phyloP scores from a whole-genome alignment of 1,140 invertebrate species.

The Drosophila carrolli region DNA sequence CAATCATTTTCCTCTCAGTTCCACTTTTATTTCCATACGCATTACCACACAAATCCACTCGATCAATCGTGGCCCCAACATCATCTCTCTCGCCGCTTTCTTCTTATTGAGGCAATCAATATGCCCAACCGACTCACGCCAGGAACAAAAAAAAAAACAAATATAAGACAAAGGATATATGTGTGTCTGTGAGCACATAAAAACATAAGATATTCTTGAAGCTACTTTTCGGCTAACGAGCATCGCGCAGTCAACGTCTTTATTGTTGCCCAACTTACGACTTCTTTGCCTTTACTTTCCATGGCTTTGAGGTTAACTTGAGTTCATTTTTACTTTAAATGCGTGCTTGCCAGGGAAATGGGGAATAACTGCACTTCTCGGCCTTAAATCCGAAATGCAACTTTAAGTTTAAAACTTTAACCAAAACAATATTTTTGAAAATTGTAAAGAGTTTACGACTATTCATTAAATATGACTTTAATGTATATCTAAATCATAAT shows the following conservation, averaged over 20 bases:
- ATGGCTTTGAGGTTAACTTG: background rate
- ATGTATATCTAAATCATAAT: background rate
- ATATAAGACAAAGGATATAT: constrained; percentile 44
- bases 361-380: background rate
- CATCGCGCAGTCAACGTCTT: constrained; percentile 68
- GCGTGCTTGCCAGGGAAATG: background rate
- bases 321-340: background rate
- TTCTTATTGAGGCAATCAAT: constrained; percentile 54
- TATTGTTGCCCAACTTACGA: constrained; percentile 63
- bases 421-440: background rate
- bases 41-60: constrained; percentile 54
- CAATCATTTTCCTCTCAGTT: constrained; percentile 44
- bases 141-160: constrained; percentile 15
- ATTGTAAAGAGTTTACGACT: background rate
- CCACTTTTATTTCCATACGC: constrained; percentile 32
- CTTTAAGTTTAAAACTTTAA: constrained; percentile 15
- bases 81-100: constrained; percentile 1
- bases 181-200: constrained; percentile 39
- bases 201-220: constrained; percentile 63
- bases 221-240: constrained; percentile 77
- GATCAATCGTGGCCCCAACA: constrained; percentile 35
- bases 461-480: background rate
- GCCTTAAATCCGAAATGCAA: constrained; percentile 2
- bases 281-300: constrained; percentile 6
- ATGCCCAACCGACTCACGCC: constrained; percentile 43